Percentiles rank a stretch among this genome's conserved stretches.
Evolutionary conservation across 2,797 vertebrate genomes (phyloP).

Genomic region (Fistularia commersonii): DNA sequence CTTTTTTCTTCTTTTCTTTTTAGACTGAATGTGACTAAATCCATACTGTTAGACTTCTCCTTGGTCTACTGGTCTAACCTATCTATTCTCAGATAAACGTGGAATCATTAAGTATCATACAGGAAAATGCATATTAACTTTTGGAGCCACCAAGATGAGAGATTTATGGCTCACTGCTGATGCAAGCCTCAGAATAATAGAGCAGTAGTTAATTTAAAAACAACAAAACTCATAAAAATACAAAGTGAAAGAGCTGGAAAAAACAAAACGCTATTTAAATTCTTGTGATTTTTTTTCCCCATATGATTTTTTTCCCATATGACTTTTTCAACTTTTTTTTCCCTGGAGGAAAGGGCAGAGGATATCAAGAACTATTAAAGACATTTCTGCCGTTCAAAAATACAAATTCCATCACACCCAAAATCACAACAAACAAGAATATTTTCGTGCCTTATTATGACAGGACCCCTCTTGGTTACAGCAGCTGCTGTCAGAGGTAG

Average conservation of each 20-base stretch:
- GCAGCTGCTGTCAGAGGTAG: slow-evolving; percentile 7
- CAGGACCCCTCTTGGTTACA: not conserved
- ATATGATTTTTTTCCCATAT: no score
- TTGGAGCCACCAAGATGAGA: slow-evolving; percentile 25
- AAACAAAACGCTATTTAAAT: not conserved
- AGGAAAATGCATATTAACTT: slow-evolving; percentile 31
- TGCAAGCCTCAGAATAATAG: slow-evolving; percentile 19
- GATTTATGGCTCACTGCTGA: slow-evolving; percentile 32
- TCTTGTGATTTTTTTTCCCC: no score
- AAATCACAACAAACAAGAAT: slow-evolving; percentile 1
- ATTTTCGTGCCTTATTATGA: not conserved
- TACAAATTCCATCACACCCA: not conserved
- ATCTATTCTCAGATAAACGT: no score
- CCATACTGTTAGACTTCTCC: no score
- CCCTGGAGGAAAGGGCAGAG: slow-evolving; percentile 1
- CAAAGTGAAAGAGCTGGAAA: slow-evolving; percentile 34
- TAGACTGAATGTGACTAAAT: no score
- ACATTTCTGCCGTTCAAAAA: not conserved
- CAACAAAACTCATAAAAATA: slow-evolving; percentile 28
- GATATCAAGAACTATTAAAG: not conserved
- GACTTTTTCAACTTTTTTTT: no score
- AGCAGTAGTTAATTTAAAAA: slow-evolving; percentile 22
- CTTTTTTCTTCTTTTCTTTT: no score
- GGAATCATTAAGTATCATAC: slow-evolving; percentile 19
- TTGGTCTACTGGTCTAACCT: no score